Evolutionary conservation across 2,113 vertebrate genomes (phyloP), one percentile per base, ranked within the genome.

Genomic region (Chaetura pelagica): DNA sequence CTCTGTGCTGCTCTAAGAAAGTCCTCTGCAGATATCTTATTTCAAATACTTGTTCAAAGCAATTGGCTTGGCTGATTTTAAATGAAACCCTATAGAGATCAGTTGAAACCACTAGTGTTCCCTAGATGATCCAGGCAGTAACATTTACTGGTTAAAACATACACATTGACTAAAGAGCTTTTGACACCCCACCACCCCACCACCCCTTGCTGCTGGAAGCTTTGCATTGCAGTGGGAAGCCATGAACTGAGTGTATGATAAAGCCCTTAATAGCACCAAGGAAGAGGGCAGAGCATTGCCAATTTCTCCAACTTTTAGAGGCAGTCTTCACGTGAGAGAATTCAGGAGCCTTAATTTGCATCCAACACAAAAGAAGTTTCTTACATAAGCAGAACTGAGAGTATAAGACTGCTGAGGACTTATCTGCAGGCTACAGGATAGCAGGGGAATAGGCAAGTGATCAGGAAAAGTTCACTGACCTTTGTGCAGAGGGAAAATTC

Each of bases 311-410:
- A 10, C 85, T 90, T 90, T 93, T 59, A 90, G 73, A 90, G 35
- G 42, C 87, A 78, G 63, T 66, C 94, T 84, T 89, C 46, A 54
- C 58, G 35, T 93, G 91, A 94, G 92, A 94, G 84, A 90, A 90
- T 81, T 96, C 59, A 74, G 93, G 80, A 88, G 77, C 57, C 10
- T 95, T 93, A 90, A 95, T 96, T 95, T 80, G 6, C 89, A 96
- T 90, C 75, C 90, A 83, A 93, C 0, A 3, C 38, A 57, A 79
- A 91, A 92, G 49, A 71, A 58, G 69, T 87, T 83, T 86, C 91
- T 94, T 94, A 72, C 19, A 32, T 87, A 95, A 97, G 94, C 87
- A 97, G 66, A 96, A 88, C 62, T 80, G 94, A 72, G 88, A 84
- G 68, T 18, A 42, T 82, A 83, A 95, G 95, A 82, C 30, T 84